These are phyloP conservation scores for Yponomeuta evonymella DNA, from an alignment of 2,888 invertebrate genomes.

Conservation along the genomic window DNA sequence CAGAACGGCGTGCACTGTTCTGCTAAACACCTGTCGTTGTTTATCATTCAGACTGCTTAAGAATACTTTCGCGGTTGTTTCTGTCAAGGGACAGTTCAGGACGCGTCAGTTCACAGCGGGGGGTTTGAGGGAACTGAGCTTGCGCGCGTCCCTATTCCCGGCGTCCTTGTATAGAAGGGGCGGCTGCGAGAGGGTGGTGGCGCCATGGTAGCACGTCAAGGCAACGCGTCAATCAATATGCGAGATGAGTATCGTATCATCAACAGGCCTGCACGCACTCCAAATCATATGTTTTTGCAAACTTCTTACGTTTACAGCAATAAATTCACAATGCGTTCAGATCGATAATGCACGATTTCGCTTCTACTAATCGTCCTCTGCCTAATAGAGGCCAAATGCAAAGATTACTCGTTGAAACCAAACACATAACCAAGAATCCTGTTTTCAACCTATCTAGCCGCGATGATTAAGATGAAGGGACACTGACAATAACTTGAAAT, in stretches of 20 bases:
- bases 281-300: not conserved
- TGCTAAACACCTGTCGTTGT: conserved; percentile 46
- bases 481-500: too few species aligned
- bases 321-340: not conserved
- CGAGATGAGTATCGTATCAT: conserved; percentile 50
- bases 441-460: not conserved
- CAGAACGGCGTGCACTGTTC: conserved; percentile 52
- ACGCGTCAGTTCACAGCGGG: conserved; percentile 16
- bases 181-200: conserved; percentile 59
- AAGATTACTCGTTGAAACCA: too few species aligned
- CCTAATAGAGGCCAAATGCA: not conserved
- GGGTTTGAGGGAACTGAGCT: conserved; percentile 62
- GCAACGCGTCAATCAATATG: conserved; percentile 73
- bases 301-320: not conserved
- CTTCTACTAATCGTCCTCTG: not conserved
- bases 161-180: conserved; percentile 70
- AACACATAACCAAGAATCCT: too few species aligned
- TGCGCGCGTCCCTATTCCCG: conserved; percentile 73
- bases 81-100: not conserved
- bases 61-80: conserved; percentile 42
- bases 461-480: not conserved
- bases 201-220: conserved; percentile 55
- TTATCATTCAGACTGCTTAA: conserved; percentile 36
- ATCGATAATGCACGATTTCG: not conserved
- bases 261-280: conserved; percentile 6